A percentile compares a stretch with the other conserved stretches of the same genome.
Evolutionary conservation across 2,797 vertebrate genomes (phyloP).

Genomic region (Anas bernieri): DNA sequence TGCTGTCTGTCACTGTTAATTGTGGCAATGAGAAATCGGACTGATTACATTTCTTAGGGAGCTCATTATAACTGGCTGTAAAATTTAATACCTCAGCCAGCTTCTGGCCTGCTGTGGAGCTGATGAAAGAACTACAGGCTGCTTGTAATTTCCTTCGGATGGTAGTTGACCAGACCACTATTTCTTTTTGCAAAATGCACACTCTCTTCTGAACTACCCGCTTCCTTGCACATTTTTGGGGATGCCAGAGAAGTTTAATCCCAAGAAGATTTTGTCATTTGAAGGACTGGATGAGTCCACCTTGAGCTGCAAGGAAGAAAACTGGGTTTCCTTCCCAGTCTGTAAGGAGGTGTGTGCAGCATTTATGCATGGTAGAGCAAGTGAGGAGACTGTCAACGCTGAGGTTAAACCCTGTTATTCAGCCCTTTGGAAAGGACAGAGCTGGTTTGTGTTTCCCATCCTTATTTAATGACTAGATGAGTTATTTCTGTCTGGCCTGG

Average conservation of each 20-base stretch:
- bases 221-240: background rate
- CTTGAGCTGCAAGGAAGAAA: too few species aligned
- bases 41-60: background rate
- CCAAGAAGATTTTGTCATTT: background rate
- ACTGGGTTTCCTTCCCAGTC: background rate
- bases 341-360: background rate
- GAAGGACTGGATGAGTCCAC: background rate
- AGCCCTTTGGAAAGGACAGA: background rate
- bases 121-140: background rate
- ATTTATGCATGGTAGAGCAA: background rate
- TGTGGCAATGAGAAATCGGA: background rate
- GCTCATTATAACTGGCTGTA: background rate
- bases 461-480: background rate
- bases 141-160: background rate
- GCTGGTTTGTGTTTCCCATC: background rate
- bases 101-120: background rate
- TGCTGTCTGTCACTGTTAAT: background rate
- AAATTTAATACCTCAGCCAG: background rate
- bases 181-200: background rate
- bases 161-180: rapidly evolving
- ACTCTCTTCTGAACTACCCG: rapidly evolving
- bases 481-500: background rate
- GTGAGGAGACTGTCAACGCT: rapidly evolving
- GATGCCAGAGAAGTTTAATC: background rate
- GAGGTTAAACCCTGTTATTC: background rate